Percentiles rank a stretch among this genome's conserved stretches.
phyloP scores from a whole-genome alignment of 2,888 invertebrate species.

The Celastrina argiolus region DNA sequence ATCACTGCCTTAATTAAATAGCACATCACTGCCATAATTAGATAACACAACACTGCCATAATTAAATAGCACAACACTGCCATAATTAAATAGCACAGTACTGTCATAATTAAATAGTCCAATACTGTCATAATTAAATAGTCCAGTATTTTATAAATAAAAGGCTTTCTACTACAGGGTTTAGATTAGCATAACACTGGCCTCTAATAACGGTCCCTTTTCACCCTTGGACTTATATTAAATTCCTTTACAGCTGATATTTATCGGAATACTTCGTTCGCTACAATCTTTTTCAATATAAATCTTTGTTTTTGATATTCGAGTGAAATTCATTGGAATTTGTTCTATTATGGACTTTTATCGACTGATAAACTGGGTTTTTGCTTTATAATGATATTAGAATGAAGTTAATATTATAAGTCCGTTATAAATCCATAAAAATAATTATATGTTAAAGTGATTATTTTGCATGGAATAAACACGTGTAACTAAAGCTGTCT shows the following conservation, averaged over 20 bases:
- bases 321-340: not conserved
- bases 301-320: not conserved
- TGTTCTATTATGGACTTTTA: not conserved
- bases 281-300: slow-evolving; percentile 8
- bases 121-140: not conserved
- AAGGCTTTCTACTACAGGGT: not conserved
- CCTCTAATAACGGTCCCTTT: slow-evolving; percentile 63
- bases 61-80: too few relatives aligned
- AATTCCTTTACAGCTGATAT: slow-evolving; percentile 66
- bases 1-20: too few relatives aligned
- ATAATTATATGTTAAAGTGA: too few relatives aligned
- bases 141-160: not conserved
- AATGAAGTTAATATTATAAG: too few relatives aligned
- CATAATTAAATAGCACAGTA: not conserved
- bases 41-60: too few relatives aligned
- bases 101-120: not conserved
- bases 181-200: slow-evolving; percentile 26
- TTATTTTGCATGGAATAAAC: too few relatives aligned
- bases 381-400: too few relatives aligned
- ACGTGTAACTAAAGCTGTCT: too few relatives aligned
- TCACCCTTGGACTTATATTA: slow-evolving; percentile 71
- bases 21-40: too few relatives aligned
- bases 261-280: slow-evolving; percentile 60
- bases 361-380: not conserved
- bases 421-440: too few relatives aligned